Base-by-base conservation (phyloP, 1,140 invertebrate species). In the Galleria mellonella region DNA sequence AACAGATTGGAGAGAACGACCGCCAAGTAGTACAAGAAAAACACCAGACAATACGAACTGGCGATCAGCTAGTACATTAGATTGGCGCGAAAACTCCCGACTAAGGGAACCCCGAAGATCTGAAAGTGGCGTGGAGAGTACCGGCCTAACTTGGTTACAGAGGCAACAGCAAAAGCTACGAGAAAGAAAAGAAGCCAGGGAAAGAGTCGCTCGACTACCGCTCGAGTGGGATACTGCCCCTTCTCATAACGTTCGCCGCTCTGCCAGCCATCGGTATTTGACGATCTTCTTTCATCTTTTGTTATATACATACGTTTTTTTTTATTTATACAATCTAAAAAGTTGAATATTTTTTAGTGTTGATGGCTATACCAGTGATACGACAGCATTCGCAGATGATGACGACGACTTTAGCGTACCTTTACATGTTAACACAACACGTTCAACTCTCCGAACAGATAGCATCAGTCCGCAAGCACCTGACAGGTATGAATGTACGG, bases 281-380 rank as follows among this genome's bases (percentile, higher is more conserved):
- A 45, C n/a, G n/a, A n/a, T n/a, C n/a, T n/a, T n/a, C n/a, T n/a
- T n/a, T n/a, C n/a, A n/a, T n/a, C n/a, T n/a, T n/a, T n/a, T n/a
- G n/a, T n/a, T n/a, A n/a, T n/a, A n/a, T n/a, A n/a, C n/a, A n/a
- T n/a, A n/a, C n/a, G n/a, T n/a, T n/a, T n/a, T n/a, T n/a, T n/a
- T n/a, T n/a, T n/a, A n/a, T n/a, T n/a, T n/a, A n/a, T n/a, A n/a
- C n/a, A n/a, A n/a, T n/a, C n/a, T n/a, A n/a, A n/a, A n/a, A n/a
- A n/a, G n/a, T n/a, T n/a, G n/a, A n/a, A n/a, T n/a, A n/a, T 36
- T 9, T 62, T 64, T 7, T 53, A 87, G 88, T 27, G 83, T 88
- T 51, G 91, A 92, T 56, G 92, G 92, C 4, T 94, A 94, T 65
- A 91, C 92, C 1, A 93, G 92, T 61, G 93, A 94, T 64, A 94